Base-by-base conservation (phyloP, 2,113 vertebrate species). In the Colistium nudipinnis region DNA sequence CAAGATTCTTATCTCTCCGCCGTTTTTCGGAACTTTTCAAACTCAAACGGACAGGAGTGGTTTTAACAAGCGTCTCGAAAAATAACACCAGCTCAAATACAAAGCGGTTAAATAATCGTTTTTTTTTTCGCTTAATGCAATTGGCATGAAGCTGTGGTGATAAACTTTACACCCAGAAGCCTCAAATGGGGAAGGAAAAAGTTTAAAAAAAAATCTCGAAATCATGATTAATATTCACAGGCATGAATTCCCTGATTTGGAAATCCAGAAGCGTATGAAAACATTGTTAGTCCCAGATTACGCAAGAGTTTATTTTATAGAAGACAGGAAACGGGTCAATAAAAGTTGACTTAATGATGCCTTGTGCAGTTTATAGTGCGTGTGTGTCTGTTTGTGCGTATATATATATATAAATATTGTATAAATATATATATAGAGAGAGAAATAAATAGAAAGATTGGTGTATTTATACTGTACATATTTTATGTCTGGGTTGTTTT, bases 271-370 rank as follows among this genome's bases (percentile, higher is more conserved):
- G 55, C 1, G 7, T 24, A n/a, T 28, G 31, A 16, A n/a, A n/a
- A 11, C 27, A 54, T 1, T 12, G 7, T 35, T 27, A 22, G 25
- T 7, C 30, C 27, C 11, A 19, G 22, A 3, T 44, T 55, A 31
- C 4, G 3, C n/a, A 51, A 71, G 6, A 39, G 28, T 44, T 31
- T 3, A 53, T 25, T n/a, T 17, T 25, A 30, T 39, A 64, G 48
- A 24, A 11, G 12, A 48, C 16, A 36, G 57, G 78, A 73, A 73
- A 47, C n/a, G 8, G 35, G 5, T 9, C 4, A n/a, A 17, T 68
- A 36, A 57, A 45, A 36, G 43, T 12, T 33, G 33, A 44, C 43
- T 49, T 63, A 51, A 31, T 24, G 9, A 5, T 22, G 3, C 31
- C 33, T 7, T 43, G 10, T 38, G n/a, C 9, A 17, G n/a, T 55